Base-by-base conservation (phyloP, 1,140 invertebrate species). In the Lethocerus indicus region DNA sequence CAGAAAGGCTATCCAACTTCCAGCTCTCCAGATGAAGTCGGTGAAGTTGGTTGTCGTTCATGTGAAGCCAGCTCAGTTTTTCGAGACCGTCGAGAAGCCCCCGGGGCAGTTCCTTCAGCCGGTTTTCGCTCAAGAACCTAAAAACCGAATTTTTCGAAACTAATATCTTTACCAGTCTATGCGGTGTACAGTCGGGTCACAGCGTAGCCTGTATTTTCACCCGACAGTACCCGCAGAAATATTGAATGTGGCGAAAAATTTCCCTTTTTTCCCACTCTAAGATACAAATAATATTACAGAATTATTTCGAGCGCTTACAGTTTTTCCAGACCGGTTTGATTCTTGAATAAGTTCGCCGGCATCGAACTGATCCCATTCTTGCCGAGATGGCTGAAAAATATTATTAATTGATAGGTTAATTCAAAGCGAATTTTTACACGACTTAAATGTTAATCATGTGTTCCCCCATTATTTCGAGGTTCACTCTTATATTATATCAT, bases 51-150 rank as follows among this genome's bases (percentile, higher is more conserved):
- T 71, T 71, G 41, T 64, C 53, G 12, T 67, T 58, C 14, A 68
- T 51, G 49, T 60, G 63, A 14, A 75, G 53, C 54, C 62, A 69
- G 25, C 67, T 55, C 26, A 75, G 57, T 3, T 61, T 60, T 6
- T 44, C 43, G 36, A 74, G 54, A 26, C 67, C 67, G 13, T 44
- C 26, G 18, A 73, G 63, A 25, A 68, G 58, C 3, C 64, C 67
- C 5, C 54, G 32, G 1, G 56, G 53, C 45, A 74, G 57, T 53
- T 62, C 56, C 24, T 53, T 55, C 27, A 74, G 57, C 29, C 59
- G 60, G 59, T 74, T 74, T 27, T 69, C 60, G 23, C 64, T 55
- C 6, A 74, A 39, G 46, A 64, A 59, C 52, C 64, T 68, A 57
- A 53, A 60, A 51, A 59, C 25, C n/a, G 20, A 26, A 18, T 36